A percentile compares a stretch with the other conserved stretches of the same genome.
Conservation (phyloP, 2,113 vertebrate genomes). For the Indicator maculatus region DNA sequence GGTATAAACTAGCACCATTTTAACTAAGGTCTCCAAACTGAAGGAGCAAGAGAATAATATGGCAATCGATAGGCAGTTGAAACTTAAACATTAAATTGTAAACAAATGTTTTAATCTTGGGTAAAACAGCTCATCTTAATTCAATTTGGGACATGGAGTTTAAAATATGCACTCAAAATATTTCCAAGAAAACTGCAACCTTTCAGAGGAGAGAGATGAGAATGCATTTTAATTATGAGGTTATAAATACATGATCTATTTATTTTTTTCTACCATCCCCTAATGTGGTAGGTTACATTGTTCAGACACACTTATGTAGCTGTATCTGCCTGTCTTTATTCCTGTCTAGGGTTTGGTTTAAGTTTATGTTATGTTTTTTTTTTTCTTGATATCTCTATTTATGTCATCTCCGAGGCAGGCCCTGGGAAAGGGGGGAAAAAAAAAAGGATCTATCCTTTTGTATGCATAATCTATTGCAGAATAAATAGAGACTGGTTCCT, state of each 20-base stretch:
- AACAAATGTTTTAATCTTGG: neutral
- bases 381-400: constrained; percentile 6
- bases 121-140: constrained; percentile 41
- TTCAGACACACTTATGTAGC: neutral
- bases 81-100: constrained; percentile 37
- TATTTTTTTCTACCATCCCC: neutral
- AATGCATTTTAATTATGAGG: constrained; percentile 48
- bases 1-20: neutral
- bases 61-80: neutral
- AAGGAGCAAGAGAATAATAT: neutral
- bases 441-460: constrained; percentile 14
- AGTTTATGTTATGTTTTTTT: neutral
- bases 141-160: neutral
- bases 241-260: constrained; percentile 32
- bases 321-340: neutral
- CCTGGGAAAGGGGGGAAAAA: neutral
- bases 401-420: constrained; percentile 15
- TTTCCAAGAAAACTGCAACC: constrained; percentile 50
- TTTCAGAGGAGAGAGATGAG: constrained; percentile 52
- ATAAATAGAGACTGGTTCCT: constrained; percentile 36
- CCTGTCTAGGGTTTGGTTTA: neutral
- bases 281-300: neutral
- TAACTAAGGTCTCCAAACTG: neutral
- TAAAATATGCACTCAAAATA: constrained; percentile 43
- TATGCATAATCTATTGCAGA: constrained; percentile 27